Evolutionary conservation across 2,888 invertebrate genomes (phyloP).

Genomic region (Thysanoteuthis rhombus): DNA sequence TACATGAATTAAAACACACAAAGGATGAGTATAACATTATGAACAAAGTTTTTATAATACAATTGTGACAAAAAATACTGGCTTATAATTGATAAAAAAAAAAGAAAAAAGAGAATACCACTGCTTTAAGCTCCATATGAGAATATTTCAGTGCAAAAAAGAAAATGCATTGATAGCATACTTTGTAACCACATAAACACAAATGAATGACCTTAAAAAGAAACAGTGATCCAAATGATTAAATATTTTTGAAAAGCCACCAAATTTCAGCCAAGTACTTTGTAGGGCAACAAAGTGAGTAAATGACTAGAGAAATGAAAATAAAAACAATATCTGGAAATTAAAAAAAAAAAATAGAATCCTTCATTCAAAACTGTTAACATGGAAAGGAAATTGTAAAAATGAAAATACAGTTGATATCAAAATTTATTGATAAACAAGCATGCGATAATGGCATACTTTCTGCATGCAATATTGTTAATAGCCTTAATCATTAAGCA

Average conservation of each 20-base stretch:
- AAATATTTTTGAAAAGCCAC: too few species aligned
- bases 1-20: too few species aligned
- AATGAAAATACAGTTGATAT: neutral
- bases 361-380: neutral
- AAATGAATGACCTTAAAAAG: neutral
- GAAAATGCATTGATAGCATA: too few species aligned
- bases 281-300: neutral
- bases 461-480: neutral
- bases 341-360: neutral
- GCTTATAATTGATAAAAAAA: too few species aligned
- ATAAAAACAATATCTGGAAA: neutral
- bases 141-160: too few species aligned
- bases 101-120: too few species aligned
- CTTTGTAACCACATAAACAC: neutral
- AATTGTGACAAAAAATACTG: too few species aligned
- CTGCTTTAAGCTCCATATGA: too few species aligned
- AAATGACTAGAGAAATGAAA: neutral
- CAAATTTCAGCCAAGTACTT: neutral
- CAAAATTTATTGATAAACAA: neutral
- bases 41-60: too few species aligned
- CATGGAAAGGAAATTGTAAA: neutral
- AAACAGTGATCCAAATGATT: neutral
- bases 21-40: too few species aligned
- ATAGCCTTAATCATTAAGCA: neutral
- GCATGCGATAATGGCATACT: neutral